Evolutionary conservation across 1,140 invertebrate species (phyloP).

Genomic region (Leptinotarsa texana): DNA sequence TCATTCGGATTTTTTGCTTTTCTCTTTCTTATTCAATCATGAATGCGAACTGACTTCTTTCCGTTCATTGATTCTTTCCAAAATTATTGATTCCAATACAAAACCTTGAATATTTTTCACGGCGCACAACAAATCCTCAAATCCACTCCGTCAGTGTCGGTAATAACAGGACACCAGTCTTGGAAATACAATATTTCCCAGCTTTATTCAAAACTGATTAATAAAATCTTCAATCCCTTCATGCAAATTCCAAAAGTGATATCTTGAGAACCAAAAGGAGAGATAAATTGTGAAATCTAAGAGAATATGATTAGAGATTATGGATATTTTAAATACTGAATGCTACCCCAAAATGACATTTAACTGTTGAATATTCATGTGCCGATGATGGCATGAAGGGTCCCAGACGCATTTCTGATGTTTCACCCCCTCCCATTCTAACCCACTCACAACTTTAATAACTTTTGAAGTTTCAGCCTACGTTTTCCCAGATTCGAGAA

Average conservation of each 20-base stretch:
- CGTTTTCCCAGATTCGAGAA: conserved; percentile 1
- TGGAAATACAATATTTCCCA: background rate
- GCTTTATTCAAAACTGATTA: conserved; percentile 1
- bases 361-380: conserved; percentile 29
- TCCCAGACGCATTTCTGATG: conserved; percentile 24
- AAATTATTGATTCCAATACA: too few relatives aligned
- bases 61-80: too few relatives aligned
- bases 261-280: conserved; percentile 26
- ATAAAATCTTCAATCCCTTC: conserved; percentile 23
- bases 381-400: conserved; percentile 30
- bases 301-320: conserved; percentile 32
- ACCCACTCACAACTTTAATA: conserved; percentile 17
- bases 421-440: background rate
- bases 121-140: too few relatives aligned
- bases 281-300: conserved; percentile 26
- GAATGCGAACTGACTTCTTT: too few relatives aligned
- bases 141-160: too few relatives aligned
- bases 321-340: conserved; percentile 33
- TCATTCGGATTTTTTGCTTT: too few relatives aligned
- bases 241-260: conserved; percentile 28
- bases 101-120: too few relatives aligned
- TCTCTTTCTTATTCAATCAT: too few relatives aligned
- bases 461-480: conserved; percentile 18
- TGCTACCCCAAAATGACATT: conserved; percentile 30
- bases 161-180: background rate